These are phyloP conservation scores for Enteromius trimaculatus DNA, from an alignment of 2,797 vertebrate genomes.

Conservation along the genomic window DNA sequence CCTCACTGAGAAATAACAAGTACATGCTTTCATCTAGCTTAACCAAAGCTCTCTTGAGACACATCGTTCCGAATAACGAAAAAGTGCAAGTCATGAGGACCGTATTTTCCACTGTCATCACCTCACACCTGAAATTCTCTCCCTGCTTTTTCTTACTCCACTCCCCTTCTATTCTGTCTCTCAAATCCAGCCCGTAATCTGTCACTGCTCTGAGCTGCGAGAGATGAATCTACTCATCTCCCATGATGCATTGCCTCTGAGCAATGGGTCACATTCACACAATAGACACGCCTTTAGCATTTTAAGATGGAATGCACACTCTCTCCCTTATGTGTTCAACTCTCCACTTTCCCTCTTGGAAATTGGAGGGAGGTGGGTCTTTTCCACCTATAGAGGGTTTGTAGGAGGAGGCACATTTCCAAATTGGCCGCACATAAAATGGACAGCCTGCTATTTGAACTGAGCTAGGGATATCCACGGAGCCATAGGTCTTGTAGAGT, in stretches of 20 bases:
- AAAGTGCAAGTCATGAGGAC: conserved; percentile 62
- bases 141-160: conserved; percentile 12
- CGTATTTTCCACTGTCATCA: conserved; percentile 17
- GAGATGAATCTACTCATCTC: conserved; percentile 57
- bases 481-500: conserved; percentile 28
- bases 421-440: conserved; percentile 25
- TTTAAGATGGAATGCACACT: conserved; percentile 43
- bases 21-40: conserved; percentile 64
- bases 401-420: conserved; percentile 17
- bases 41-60: conserved; percentile 53
- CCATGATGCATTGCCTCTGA: conserved; percentile 60
- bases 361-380: not conserved
- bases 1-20: conserved; percentile 52
- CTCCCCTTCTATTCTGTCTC: conserved; percentile 48
- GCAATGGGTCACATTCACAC: conserved; percentile 56
- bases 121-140: conserved; percentile 27
- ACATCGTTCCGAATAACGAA: not conserved
- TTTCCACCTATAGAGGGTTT: conserved; percentile 19
- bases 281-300: conserved; percentile 54
- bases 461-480: conserved; percentile 17
- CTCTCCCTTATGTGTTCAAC: conserved; percentile 48
- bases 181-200: conserved; percentile 52
- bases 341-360: conserved; percentile 21
- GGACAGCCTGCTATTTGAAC: conserved; percentile 46
- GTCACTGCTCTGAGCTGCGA: conserved; percentile 53